Evolutionary conservation across 92 coral and sea anemone species (phyloP), one percentile per base, ranked within the genome.

Genomic region (Phymanthus crucifer): DNA sequence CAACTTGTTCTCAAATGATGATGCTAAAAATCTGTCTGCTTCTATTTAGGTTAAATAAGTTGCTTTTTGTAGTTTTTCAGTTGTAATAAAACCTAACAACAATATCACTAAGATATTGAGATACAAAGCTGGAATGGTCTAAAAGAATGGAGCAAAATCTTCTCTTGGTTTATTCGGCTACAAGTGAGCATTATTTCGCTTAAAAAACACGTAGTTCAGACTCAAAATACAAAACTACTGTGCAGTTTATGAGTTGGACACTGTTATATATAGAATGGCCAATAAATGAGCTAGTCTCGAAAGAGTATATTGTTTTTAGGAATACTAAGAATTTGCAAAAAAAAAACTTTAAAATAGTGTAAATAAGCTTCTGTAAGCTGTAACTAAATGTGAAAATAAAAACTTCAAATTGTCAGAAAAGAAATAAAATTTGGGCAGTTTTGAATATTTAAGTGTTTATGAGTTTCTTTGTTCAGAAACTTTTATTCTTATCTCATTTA

Each of bases 371-470:
- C 26, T 11, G 68, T 61, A 64, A 33, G 33, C 68, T 77, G 81
- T 77, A 71, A 71, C 54, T 77, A 37, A 27, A 37, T 77, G 37
- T 74, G 6, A 23, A 61, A 77, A 40, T 21, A 56, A 70, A 34
- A 26, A 77, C 50, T 35, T 77, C 6, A 58, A 77, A 35, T 37
- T 58, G 81, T 61, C 66, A 77, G 58, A 33, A 58, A 33, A 35
- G 46, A 77, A 77, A 61, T 77, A 77, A 38, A 77, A 35, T 52
- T 76, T 77, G 72, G 81, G 81, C 81, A 61, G 68, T 52, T 77
- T 77, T 77, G 81, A 77, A 47, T 43, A 43, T 10, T 11, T 43
- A 2, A 43, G 1, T 10, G 48, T 43, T 43, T 43, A 43, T 43
- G 14, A 7, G 48, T 4, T 43, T 4, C 14, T 43, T 43, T 17